phyloP scores from a whole-genome alignment of 1,140 invertebrate genomes.

The Cherax destructor region DNA sequence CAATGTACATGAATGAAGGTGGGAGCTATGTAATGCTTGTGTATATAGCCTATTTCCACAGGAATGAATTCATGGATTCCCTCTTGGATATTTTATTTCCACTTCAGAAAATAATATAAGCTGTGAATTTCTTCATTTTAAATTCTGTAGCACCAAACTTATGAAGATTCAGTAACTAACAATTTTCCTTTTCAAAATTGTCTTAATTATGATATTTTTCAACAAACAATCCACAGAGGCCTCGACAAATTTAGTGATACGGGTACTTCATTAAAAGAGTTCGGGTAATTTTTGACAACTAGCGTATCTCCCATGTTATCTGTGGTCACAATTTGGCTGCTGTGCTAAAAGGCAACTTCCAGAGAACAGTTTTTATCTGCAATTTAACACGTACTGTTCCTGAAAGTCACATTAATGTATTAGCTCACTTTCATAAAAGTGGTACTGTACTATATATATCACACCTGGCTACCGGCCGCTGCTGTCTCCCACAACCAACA shows the following conservation, averaged over 20 bases:
- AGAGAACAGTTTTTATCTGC: conserved; percentile 48
- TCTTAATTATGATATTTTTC: conserved; percentile 29
- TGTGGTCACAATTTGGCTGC: conserved; percentile 51
- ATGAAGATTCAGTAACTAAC: conserved; percentile 56
- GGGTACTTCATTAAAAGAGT: conserved; percentile 50
- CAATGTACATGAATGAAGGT: conserved; percentile 66
- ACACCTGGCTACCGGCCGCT: conserved; percentile 62
- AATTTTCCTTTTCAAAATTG: conserved; percentile 40
- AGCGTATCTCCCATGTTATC: background rate
- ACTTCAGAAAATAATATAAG: conserved; percentile 61
- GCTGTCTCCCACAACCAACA: conserved; percentile 58
- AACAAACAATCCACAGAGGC: conserved; percentile 32
- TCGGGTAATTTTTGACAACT: conserved; percentile 38
- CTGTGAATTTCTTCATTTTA: conserved; percentile 55
- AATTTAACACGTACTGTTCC: conserved; percentile 50
- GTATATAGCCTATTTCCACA: conserved; percentile 59
- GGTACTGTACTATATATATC: conserved; percentile 54
- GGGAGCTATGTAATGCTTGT: conserved; percentile 63
- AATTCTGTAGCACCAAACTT: conserved; percentile 68
- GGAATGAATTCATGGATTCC: conserved; percentile 62
- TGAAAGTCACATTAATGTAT: conserved; percentile 48
- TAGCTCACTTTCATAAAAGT: conserved; percentile 52
- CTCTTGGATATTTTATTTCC: conserved; percentile 50
- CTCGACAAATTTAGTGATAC: conserved; percentile 34
- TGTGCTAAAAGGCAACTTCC: conserved; percentile 52